These are phyloP conservation scores for Chloebia gouldiae DNA, from an alignment of 2,113 vertebrate genomes.

Conservation along the genomic window DNA sequence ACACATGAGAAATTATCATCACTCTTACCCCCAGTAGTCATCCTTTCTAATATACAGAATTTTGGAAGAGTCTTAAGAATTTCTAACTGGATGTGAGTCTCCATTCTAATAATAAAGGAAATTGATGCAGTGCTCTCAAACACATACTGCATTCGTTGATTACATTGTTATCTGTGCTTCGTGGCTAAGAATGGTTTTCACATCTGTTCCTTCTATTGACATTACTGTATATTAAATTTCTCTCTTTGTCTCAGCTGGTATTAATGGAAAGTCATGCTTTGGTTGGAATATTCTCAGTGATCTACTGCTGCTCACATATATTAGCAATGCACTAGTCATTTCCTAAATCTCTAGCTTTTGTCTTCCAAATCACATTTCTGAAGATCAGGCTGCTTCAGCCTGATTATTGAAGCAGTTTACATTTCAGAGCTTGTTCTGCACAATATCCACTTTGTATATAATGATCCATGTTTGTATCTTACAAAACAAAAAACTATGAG, in stretches of 20 bases:
- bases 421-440: conserved; percentile 23
- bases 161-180: conserved; percentile 47
- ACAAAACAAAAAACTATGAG: not conserved
- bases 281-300: conserved; percentile 48
- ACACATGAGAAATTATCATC: not conserved
- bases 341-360: conserved; percentile 48
- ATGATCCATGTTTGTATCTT: not conserved
- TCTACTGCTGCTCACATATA: conserved; percentile 25
- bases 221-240: conserved; percentile 52
- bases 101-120: not conserved
- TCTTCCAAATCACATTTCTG: conserved; percentile 55
- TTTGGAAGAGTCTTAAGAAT: not conserved
- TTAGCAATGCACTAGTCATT: conserved; percentile 18
- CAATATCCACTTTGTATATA: not conserved
- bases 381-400: conserved; percentile 30
- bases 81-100: not conserved
- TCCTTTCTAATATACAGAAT: not conserved
- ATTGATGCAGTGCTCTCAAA: conserved; percentile 4
- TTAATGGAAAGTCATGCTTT: conserved; percentile 44
- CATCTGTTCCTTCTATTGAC: conserved; percentile 18
- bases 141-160: conserved; percentile 9
- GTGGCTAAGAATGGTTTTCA: conserved; percentile 34
- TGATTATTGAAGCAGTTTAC: conserved; percentile 34
- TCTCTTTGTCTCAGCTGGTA: conserved; percentile 33
- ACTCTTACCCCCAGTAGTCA: not conserved